These are phyloP conservation scores for Limonius californicus DNA, from an alignment of 1,140 invertebrate species.

Conservation along the genomic window DNA sequence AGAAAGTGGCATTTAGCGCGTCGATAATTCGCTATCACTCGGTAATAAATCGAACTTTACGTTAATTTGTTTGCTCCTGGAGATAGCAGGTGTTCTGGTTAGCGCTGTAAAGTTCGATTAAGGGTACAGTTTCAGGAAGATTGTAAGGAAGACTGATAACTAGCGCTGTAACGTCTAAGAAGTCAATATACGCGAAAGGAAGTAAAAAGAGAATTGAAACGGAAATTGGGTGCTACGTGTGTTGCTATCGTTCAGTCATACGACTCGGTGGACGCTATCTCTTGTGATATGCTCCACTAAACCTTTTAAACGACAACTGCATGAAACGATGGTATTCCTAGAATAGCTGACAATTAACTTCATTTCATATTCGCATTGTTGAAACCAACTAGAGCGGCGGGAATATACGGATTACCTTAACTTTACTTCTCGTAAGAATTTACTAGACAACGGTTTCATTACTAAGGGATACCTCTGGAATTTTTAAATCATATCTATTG, in stretches of 20 bases:
- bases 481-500: no score
- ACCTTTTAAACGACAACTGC: constrained; percentile 17
- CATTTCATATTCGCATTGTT: no score
- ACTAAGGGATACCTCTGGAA: no score
- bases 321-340: neutral
- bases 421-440: no score
- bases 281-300: constrained; percentile 21
- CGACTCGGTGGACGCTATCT: constrained; percentile 26
- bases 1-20: neutral
- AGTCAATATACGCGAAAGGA: constrained; percentile 18
- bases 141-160: constrained; percentile 13
- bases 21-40: constrained; percentile 1
- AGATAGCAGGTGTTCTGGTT: constrained; percentile 14
- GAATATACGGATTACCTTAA: no score
- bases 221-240: constrained; percentile 35
- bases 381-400: no score
- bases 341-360: no score
- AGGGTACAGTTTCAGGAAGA: constrained; percentile 6
- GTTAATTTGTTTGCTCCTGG: constrained; percentile 7
- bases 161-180: neutral
- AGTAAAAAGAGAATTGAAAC: constrained; percentile 28
- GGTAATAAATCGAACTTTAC: constrained; percentile 6
- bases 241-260: constrained; percentile 25
- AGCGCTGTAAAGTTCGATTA: constrained; percentile 11
- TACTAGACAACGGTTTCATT: no score